A percentile compares a stretch with the other conserved stretches of the same genome.
phyloP scores from a whole-genome alignment of 2,113 vertebrate genomes.

The Hippocampus barbouri region DNA sequence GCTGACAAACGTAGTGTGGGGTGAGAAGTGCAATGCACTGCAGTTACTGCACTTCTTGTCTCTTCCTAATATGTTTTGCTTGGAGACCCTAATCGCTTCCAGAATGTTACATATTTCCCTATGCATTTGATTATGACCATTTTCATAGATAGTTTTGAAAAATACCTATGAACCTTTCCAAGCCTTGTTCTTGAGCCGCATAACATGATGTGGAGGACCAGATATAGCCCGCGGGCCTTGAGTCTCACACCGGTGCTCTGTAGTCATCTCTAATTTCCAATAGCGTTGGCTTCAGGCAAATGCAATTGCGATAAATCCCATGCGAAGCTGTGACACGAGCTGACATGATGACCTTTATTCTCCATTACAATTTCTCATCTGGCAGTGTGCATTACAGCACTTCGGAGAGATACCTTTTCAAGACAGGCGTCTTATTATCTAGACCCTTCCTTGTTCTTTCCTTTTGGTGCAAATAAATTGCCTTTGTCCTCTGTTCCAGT shows the following conservation, averaged over 20 bases:
- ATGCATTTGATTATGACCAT: too few species aligned
- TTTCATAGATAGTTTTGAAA: too few species aligned
- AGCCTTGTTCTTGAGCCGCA: too few species aligned
- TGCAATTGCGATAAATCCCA: not conserved
- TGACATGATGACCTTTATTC: slow-evolving; percentile 44
- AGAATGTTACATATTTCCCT: too few species aligned
- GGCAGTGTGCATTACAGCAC: slow-evolving; percentile 29
- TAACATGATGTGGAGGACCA: too few species aligned
- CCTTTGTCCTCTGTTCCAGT: not conserved
- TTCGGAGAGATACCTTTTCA: slow-evolving; percentile 27
- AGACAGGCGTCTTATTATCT: slow-evolving; percentile 11
- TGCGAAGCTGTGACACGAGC: slow-evolving; percentile 30
- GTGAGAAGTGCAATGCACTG: too few species aligned
- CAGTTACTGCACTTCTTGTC: too few species aligned
- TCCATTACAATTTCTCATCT: slow-evolving; percentile 42
- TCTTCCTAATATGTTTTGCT: too few species aligned
- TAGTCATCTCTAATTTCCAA: not conserved
- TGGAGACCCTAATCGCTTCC: too few species aligned
- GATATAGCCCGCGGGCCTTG: too few species aligned
- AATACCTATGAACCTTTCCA: too few species aligned
- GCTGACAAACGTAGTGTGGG: too few species aligned
- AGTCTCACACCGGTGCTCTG: not conserved
- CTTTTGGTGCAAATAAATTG: not conserved
- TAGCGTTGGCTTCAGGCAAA: not conserved
- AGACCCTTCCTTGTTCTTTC: not conserved